phyloP scores from a whole-genome alignment of 2,888 invertebrate species.

The Pseudolycoriella hygida region DNA sequence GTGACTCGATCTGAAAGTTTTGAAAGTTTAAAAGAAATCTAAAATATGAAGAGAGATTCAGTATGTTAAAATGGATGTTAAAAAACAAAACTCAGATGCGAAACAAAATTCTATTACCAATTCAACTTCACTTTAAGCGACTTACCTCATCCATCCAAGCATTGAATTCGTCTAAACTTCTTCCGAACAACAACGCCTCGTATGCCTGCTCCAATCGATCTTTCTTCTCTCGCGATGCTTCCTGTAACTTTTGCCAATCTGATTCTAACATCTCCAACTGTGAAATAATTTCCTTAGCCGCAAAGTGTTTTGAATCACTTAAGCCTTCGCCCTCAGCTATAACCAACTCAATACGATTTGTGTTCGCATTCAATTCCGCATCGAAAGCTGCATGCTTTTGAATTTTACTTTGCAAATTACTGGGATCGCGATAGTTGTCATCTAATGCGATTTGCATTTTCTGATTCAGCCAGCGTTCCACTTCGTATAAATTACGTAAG shows the following conservation, averaged over 20 bases:
- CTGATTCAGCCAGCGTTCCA: slow-evolving; percentile 81
- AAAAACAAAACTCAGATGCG: not conserved
- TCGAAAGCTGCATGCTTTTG: slow-evolving; percentile 94
- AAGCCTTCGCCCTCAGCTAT: slow-evolving; percentile 60
- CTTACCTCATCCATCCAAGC: slow-evolving; percentile 77
- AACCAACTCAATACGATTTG: slow-evolving; percentile 67
- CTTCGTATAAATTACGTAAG: slow-evolving; percentile 67
- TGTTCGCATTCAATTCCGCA: slow-evolving; percentile 81
- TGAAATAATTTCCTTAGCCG: slow-evolving; percentile 64
- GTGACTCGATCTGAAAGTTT: slow-evolving; percentile 42
- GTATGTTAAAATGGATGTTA: not conserved
- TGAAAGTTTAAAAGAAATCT: not conserved
- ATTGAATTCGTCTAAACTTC: slow-evolving; percentile 83
- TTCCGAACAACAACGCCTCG: slow-evolving; percentile 72
- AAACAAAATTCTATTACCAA: not conserved
- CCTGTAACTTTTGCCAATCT: slow-evolving; percentile 74
- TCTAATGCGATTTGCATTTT: slow-evolving; percentile 87
- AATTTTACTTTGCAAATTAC: slow-evolving; percentile 92
- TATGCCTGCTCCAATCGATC: slow-evolving; percentile 78
- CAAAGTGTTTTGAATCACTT: slow-evolving; percentile 71
- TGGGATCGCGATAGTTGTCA: slow-evolving; percentile 84
- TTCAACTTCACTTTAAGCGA: slow-evolving; percentile 14
- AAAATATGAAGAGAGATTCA: not conserved
- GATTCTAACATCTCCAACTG: slow-evolving; percentile 69
- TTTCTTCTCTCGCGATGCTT: slow-evolving; percentile 65